Evolutionary conservation across 2,888 invertebrate species (phyloP).

Genomic region (Morpho achilles): DNA sequence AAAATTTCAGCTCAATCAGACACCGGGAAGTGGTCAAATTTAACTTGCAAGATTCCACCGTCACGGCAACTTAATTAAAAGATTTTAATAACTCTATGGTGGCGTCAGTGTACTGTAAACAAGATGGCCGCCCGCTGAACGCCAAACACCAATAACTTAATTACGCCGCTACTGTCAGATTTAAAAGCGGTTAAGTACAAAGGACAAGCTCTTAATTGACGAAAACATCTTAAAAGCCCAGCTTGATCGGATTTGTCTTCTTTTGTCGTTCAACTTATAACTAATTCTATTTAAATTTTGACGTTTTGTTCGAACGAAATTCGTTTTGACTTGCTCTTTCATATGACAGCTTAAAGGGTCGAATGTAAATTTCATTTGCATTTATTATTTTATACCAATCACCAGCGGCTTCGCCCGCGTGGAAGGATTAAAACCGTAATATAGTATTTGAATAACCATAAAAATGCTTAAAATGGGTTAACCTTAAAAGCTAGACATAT

Average conservation of each 20-base stretch:
- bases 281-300: slow-evolving; percentile 20
- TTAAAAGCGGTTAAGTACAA: slow-evolving; percentile 48
- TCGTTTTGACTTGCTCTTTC: slow-evolving; percentile 27
- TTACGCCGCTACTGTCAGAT: slow-evolving; percentile 44
- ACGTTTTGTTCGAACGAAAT: slow-evolving; percentile 33
- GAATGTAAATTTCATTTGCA: too few relatives aligned
- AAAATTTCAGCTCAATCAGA: too few relatives aligned
- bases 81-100: too few relatives aligned
- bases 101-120: slow-evolving; percentile 33
- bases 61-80: too few relatives aligned
- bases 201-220: slow-evolving; percentile 46
- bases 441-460: too few relatives aligned
- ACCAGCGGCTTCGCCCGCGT: too few relatives aligned
- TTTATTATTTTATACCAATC: too few relatives aligned
- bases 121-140: slow-evolving; percentile 43
- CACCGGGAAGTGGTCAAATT: too few relatives aligned
- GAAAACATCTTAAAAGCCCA: slow-evolving; percentile 58
- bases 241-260: slow-evolving; percentile 52
- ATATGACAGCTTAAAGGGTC: not conserved
- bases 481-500: too few relatives aligned
- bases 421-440: too few relatives aligned
- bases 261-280: slow-evolving; percentile 30
- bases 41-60: too few relatives aligned
- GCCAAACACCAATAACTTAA: slow-evolving; percentile 38
- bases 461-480: too few relatives aligned